Evolutionary conservation across 2,797 vertebrate species (phyloP), one percentile per base, ranked within the genome.

Genomic region (Arnoldichthys spilopterus): DNA sequence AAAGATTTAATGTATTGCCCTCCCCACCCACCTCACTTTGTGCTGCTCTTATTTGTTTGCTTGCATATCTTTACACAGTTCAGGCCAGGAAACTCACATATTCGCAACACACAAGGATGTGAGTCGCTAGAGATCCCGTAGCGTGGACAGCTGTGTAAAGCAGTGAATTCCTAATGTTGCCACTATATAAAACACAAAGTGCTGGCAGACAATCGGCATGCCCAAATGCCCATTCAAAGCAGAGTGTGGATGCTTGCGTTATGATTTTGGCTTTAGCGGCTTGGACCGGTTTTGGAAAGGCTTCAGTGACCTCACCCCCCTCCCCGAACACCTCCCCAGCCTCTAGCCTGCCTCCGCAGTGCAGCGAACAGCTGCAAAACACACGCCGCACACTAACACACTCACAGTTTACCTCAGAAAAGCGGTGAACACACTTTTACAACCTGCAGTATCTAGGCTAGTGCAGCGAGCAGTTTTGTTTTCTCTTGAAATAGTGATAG

Each of bases 401-500:
- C 74, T 80, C 72, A 85, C 81, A 79, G 82, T 89, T 86, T 87
- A 88, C 82, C 87, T 86, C 77, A 74, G 87, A 90, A 87, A 74
- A 88, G 72, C 81, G 79, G 73, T 28, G 45, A 66, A 85, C 82
- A 81, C 89, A 88, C 89, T 89, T 90, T 90, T 89, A 91, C 90
- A 92, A 91, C 91, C 87, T 62, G 86, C 75, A 74, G 87, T 86
- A 91, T 90, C 90, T 90, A 84, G 76, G 88, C 89, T 92, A 88
- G 86, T 86, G 47, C 86, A 87, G 80, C 77, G 81, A 86, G 78
- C 92, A 93, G 91, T 93, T 94, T 93, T 93, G 93, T 93, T 92
- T 93, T 90, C 90, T 92, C 90, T 93, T 92, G 84, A 92, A 93
- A 94, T 90, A 91, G 89, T 92, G 87, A 88, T 92, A 88, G 90